Evolutionary conservation across 2,797 vertebrate species (phyloP).

Genomic region (Streptopelia turtur): DNA sequence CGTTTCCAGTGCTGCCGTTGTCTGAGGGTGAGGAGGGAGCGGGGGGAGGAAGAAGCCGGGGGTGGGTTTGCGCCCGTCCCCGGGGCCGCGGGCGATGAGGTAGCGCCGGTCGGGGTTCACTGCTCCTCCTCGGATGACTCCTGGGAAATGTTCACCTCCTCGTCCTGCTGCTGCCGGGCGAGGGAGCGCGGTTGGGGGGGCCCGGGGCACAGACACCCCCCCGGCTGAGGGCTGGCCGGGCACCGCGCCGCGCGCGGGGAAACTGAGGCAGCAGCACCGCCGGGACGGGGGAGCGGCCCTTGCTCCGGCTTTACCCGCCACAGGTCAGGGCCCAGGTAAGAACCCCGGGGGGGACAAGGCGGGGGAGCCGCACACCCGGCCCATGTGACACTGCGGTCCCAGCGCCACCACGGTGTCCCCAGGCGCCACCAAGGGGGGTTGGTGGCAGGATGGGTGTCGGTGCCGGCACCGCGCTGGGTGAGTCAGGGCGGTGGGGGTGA

Average conservation of each 20-base stretch:
- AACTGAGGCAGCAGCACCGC: not conserved
- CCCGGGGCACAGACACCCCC: not conserved
- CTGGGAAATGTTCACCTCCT: slow-evolving; percentile 90
- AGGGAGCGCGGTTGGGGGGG: not conserved
- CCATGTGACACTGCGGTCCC: rapidly evolving
- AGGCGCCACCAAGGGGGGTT: rapidly evolving
- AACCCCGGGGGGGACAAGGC: rapidly evolving
- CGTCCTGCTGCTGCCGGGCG: slow-evolving; percentile 83
- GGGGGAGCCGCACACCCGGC: rapidly evolving
- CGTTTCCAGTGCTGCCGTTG: slow-evolving; percentile 60
- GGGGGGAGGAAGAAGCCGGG: slow-evolving; percentile 10
- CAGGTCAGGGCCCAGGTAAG: not conserved
- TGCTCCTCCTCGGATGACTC: slow-evolving; percentile 94
- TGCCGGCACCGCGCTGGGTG: not conserved
- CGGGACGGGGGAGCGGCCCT: not conserved
- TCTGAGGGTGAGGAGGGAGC: slow-evolving; percentile 41
- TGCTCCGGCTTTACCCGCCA: rapidly evolving
- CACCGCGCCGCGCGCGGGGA: not conserved
- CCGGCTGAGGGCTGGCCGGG: rapidly evolving
- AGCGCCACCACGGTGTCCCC: rapidly evolving
- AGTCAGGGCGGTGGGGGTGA: slow-evolving; percentile 17
- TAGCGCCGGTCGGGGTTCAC: slow-evolving; percentile 86
- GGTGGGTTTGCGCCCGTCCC: slow-evolving; percentile 32
- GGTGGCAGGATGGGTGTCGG: not conserved
- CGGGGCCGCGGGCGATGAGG: slow-evolving; percentile 85